Evolutionary conservation across 2,797 vertebrate species (phyloP).

Genomic region (Liparis tanakae): DNA sequence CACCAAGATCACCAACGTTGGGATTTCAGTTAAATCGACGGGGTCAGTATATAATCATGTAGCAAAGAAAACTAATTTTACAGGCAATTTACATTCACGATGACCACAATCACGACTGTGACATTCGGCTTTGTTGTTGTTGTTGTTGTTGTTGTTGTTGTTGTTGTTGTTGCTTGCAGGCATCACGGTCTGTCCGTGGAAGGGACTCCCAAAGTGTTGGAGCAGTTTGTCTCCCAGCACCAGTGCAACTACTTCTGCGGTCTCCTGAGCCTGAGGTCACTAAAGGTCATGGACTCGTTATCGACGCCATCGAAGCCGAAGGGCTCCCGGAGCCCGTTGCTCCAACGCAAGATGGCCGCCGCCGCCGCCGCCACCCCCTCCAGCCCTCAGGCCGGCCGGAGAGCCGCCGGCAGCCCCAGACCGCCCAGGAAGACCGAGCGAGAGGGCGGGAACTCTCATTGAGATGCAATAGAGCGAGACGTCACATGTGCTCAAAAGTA

Average conservation of each 20-base stretch:
- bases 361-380: too few relatives aligned
- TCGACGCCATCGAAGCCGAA: constrained; percentile 84
- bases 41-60: constrained; percentile 85
- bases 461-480: constrained; percentile 57
- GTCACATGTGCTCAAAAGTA: constrained; percentile 6
- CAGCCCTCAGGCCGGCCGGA: constrained; percentile 89
- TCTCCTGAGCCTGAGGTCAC: constrained; percentile 84
- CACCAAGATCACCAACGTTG: constrained; percentile 91
- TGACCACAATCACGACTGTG: background rate
- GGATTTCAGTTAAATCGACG: constrained; percentile 88
- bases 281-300: constrained; percentile 84
- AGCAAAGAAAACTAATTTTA: constrained; percentile 49
- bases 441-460: constrained; percentile 62
- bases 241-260: constrained; percentile 92
- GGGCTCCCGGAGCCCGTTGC: constrained; percentile 87
- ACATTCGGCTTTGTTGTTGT: constrained; percentile 17
- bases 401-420: constrained; percentile 82
- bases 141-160: constrained; percentile 10
- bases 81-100: constrained; percentile 53
- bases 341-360: constrained; percentile 82
- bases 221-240: constrained; percentile 87
- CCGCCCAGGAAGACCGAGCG: constrained; percentile 74
- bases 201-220: constrained; percentile 87
- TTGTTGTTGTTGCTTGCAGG: constrained; percentile 76
- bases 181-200: constrained; percentile 90